Evolutionary conservation across 1,140 invertebrate species (phyloP), one percentile per base, ranked within the genome.

Genomic region (Camponotus vicinus): DNA sequence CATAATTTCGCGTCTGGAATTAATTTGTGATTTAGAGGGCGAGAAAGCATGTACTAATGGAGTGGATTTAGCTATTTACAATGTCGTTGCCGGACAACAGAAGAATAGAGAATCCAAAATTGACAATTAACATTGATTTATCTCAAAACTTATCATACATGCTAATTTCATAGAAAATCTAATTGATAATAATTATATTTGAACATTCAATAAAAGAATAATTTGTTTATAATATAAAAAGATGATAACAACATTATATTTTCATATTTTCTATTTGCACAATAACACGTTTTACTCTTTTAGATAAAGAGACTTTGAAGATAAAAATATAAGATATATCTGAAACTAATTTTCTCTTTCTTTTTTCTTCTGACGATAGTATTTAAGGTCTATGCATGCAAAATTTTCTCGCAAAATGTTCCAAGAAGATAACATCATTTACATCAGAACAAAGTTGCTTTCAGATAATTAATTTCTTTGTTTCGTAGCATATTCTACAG

Each of bases 401-500:
- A 18, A 15, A 69, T 40, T 79, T 79, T 13, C 42, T 32, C 61
- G 27, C 32, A 8, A 59, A 27, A 37, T 32, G 21, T 67, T 79
- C 37, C 49, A 13, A 32, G 64, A 80, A 27, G 1, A 27, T 27
- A 27, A 57, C 63, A 55, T 52, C 37, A 57, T 70, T 37, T 13
- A 40, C 2, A 27, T 69, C 78, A 37, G 34, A 80, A 70, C 37
- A 49, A 49, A 37, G 66, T 21, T 21, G 52, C n/a, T 66, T 9
- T 71, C 70, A 45, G 52, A 52, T 13, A 64, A 82, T 82, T 82
- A 82, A 82, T 82, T 82, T 82, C 78, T 70, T 70, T 59, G 64
- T 82, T 27, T 59, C 78, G 37, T 49, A 37, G 49, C 37, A 34
- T 49, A 59, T 49, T 82, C 32, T 59, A 52, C 66, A 70, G 64